Conservation (phyloP, 2,797 vertebrate genomes). For the Rallus crepitans region DNA sequence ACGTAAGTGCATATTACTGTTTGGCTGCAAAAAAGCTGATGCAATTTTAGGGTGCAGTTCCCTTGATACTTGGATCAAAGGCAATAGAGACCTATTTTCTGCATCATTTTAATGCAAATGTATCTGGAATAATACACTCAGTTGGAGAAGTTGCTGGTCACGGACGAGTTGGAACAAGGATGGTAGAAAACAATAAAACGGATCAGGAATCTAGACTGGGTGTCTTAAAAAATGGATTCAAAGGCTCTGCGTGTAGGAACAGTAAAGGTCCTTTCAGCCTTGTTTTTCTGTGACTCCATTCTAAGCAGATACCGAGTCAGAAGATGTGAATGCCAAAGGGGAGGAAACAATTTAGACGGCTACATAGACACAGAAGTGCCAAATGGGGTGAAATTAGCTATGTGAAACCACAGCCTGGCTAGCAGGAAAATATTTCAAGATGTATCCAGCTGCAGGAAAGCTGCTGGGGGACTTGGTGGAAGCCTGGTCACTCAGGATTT, state of each 20-base stretch:
- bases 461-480: background rate
- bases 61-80: slow-evolving; percentile 34
- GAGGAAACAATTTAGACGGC: background rate
- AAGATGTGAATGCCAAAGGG: background rate
- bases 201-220: background rate
- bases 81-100: slow-evolving; percentile 36
- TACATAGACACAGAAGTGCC: background rate
- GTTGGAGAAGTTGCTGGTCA: background rate
- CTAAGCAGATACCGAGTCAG: background rate
- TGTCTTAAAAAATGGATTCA: background rate
- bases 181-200: background rate
- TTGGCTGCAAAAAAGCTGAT: slow-evolving; percentile 35
- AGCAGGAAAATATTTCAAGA: slow-evolving; percentile 25
- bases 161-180: background rate
- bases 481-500: slow-evolving; percentile 43
- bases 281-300: background rate
- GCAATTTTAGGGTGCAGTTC: slow-evolving; percentile 46
- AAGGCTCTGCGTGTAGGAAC: background rate
- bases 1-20: slow-evolving; percentile 21
- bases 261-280: background rate
- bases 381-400: slow-evolving; percentile 26
- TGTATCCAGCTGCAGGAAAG: slow-evolving; percentile 3
- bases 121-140: background rate
- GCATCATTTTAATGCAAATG: slow-evolving; percentile 50
- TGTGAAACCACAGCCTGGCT: background rate